These are phyloP conservation scores for Diadegma fenestrale DNA, from an alignment of 2,888 invertebrate genomes.

Conservation along the genomic window DNA sequence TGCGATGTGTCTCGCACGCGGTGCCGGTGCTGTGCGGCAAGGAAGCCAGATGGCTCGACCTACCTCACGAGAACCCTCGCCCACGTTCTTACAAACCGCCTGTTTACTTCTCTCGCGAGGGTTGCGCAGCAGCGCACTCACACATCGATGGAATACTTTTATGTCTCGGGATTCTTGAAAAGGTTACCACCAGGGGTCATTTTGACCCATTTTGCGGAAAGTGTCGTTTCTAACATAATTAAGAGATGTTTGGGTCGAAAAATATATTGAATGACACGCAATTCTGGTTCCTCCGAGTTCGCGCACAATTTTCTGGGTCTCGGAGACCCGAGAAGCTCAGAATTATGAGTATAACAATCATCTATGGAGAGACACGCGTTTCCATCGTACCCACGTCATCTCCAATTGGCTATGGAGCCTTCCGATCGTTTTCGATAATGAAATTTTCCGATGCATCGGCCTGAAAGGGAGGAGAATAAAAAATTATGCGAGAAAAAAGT, in stretches of 20 bases:
- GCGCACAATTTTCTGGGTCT: neutral
- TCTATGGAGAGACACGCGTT: slow-evolving; percentile 12
- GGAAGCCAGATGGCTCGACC: slow-evolving; percentile 78
- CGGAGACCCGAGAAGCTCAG: neutral
- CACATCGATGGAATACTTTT: slow-evolving; percentile 20
- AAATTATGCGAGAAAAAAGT: slow-evolving; percentile 47
- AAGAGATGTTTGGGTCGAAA: too few species aligned
- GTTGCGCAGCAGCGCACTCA: slow-evolving; percentile 18
- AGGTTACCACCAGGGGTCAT: neutral
- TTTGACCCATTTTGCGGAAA: neutral
- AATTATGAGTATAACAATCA: neutral
- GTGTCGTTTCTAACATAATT: neutral
- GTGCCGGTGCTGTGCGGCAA: slow-evolving; percentile 34
- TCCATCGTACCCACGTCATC: slow-evolving; percentile 42
- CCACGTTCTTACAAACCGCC: slow-evolving; percentile 68
- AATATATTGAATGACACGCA: neutral
- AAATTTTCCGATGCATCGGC: slow-evolving; percentile 79
- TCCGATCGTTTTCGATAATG: slow-evolving; percentile 75
- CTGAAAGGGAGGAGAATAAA: slow-evolving; percentile 61
- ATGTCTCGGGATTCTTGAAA: slow-evolving; percentile 10
- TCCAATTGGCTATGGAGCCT: slow-evolving; percentile 47
- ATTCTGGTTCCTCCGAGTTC: neutral
- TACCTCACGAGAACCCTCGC: slow-evolving; percentile 72
- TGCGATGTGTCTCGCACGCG: slow-evolving; percentile 39
- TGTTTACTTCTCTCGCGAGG: slow-evolving; percentile 49